Evolutionary conservation across 2,797 vertebrate genomes (phyloP).

Genomic region (Synanceia verrucosa): DNA sequence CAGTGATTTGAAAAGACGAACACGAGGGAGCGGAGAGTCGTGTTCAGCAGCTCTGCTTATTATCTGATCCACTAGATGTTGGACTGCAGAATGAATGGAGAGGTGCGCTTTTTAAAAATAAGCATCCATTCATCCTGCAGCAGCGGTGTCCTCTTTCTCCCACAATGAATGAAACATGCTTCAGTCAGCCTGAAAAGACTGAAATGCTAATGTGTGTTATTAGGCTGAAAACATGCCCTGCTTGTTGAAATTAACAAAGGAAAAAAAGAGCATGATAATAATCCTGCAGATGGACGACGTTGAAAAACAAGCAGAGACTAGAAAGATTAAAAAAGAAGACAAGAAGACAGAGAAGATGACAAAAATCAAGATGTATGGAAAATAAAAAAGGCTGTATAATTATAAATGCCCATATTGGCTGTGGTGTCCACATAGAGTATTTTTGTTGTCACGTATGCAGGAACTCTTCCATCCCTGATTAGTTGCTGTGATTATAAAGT

Average conservation of each 20-base stretch:
- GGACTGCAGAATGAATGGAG: background rate
- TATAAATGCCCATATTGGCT: no score
- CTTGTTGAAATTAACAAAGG: background rate
- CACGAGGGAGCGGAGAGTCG: background rate
- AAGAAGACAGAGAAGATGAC: background rate
- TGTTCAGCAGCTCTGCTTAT: constrained; percentile 15
- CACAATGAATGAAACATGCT: background rate
- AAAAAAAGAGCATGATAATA: background rate
- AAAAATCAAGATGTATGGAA: no score
- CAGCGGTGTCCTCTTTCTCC: background rate
- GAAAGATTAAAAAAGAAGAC: background rate
- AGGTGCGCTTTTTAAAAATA: background rate
- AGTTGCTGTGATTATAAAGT: background rate
- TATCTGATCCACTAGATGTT: constrained; percentile 4
- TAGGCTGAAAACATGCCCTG: constrained; percentile 24
- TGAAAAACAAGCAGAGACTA: background rate
- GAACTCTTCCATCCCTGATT: background rate
- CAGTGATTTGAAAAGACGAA: background rate
- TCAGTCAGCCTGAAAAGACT: constrained; percentile 10
- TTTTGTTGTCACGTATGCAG: background rate
- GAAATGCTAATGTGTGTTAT: constrained; percentile 4
- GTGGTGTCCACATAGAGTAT: background rate
- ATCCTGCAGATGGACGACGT: background rate
- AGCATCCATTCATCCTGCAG: constrained; percentile 16
- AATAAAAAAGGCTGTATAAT: no score